Base-by-base conservation (phyloP, 2,113 vertebrate species). In the Fregetta grallaria region DNA sequence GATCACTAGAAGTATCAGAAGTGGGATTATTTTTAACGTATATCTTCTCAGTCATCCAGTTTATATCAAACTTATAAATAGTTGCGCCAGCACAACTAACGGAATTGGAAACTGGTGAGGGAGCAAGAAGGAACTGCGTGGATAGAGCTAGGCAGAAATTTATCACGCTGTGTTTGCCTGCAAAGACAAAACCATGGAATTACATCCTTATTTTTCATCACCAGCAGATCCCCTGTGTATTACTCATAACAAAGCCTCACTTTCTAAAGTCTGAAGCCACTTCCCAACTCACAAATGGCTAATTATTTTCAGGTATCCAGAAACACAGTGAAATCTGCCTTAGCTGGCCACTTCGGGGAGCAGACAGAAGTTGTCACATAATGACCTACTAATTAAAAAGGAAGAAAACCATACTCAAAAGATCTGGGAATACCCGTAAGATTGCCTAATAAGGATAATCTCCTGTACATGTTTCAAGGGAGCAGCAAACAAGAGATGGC, bases 371-470 rank as follows among this genome's bases (percentile, higher is more conserved):
- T 93, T 95, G 91, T 80, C 11, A 13, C 75, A 67, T 94, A 96
- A 96, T 84, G 88, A 83, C 72, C 85, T 92, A 61, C 78, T 93
- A 94, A 96, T 96, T 93, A 96, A 92, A 94, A 93, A 90, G 63
- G 79, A 92, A 95, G 78, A 94, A 94, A 97, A 88, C n/a, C 58
- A 53, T 84, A 74, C 40, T 90, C n/a, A 45, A 81, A 96, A 95
- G 92, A 76, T 92, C 70, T 90, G 75, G 67, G 78, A 94, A 90
- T 90, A 94, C 45, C 27, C 23, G 0, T 73, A 86, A 90, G 19
- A 83, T 96, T 92, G 92, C 95, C 95, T 97, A 97, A 96, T 96
- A 94, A 92, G 94, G 96, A 93, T 96, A 96, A 96, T 93, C 95
- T 95, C 81, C 21, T 25, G 53, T 92, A 83, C 79, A 52, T 49